phyloP scores from a whole-genome alignment of 2,113 vertebrate genomes.

The Mesitornis unicolor region DNA sequence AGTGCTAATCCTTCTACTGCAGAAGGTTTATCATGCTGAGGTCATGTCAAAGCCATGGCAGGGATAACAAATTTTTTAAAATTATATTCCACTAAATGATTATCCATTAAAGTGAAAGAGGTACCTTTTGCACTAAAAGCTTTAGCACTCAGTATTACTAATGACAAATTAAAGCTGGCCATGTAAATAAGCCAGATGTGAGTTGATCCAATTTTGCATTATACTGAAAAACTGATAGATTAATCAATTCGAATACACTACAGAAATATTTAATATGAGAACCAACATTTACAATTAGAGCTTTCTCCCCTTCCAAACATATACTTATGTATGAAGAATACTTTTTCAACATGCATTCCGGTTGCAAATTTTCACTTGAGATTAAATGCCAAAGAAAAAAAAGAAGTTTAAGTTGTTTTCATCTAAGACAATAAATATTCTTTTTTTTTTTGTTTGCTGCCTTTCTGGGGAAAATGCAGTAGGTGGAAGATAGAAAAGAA shows the following conservation, averaged over 20 bases:
- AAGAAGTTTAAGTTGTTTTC: not conserved
- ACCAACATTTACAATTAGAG: not conserved
- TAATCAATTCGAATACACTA: constrained; percentile 6
- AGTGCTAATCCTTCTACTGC: not conserved
- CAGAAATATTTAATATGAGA: constrained; percentile 4
- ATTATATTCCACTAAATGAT: not conserved
- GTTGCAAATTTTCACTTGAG: not conserved
- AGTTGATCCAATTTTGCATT: not conserved
- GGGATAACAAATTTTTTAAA: not conserved
- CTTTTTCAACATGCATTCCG: not conserved
- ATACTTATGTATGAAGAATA: not conserved
- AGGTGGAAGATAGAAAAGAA: not conserved
- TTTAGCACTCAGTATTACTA: not conserved
- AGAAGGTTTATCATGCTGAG: not conserved
- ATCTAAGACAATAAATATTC: not conserved
- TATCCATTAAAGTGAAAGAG: not conserved
- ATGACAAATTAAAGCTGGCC: constrained; percentile 11
- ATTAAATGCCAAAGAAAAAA: not conserved
- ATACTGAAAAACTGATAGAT: not conserved
- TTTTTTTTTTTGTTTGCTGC: not conserved
- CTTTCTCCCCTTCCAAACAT: not conserved
- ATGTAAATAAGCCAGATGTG: constrained; percentile 3
- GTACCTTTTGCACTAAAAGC: constrained; percentile 6
- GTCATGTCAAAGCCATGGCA: not conserved
- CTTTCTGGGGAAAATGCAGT: not conserved